Percentiles rank a stretch among this genome's conserved stretches.
Conservation (phyloP, 2,888 invertebrate species). For the Noctua janthina region DNA sequence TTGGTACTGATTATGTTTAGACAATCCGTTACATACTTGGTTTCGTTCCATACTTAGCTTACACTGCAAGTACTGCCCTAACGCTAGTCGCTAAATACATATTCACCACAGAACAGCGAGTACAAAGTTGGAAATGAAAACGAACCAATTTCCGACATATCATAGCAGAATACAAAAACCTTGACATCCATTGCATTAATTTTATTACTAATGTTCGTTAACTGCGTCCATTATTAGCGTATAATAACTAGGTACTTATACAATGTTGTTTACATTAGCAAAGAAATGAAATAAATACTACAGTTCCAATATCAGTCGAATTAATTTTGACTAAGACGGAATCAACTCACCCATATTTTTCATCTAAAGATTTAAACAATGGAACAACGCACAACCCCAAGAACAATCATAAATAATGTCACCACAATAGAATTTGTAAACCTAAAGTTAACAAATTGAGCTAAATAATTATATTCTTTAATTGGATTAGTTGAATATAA, state of each 20-base stretch:
- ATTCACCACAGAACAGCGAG: conserved; percentile 80
- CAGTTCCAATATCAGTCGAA: conserved; percentile 80
- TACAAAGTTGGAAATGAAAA: conserved; percentile 74
- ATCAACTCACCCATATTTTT: conserved; percentile 78
- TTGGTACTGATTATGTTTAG: conserved; percentile 69
- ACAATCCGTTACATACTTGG: conserved; percentile 65
- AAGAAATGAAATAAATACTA: conserved; percentile 70
- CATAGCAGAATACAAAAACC: conserved; percentile 56
- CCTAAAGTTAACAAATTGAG: conserved; percentile 86
- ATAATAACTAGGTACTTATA: conserved; percentile 62
- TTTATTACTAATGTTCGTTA: conserved; percentile 54
- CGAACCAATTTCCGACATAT: conserved; percentile 48
- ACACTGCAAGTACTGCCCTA: conserved; percentile 69
- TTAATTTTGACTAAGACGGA: conserved; percentile 85
- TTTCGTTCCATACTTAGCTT: conserved; percentile 64
- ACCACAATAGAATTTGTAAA: conserved; percentile 81
- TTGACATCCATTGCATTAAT: conserved; percentile 62
- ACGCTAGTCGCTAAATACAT: conserved; percentile 67
- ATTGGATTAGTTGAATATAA: conserved; percentile 69
- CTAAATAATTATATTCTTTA: conserved; percentile 75
- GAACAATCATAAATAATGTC: conserved; percentile 76
- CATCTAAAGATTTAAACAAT: conserved; percentile 75
- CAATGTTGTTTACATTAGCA: conserved; percentile 62
- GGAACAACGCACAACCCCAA: conserved; percentile 86
- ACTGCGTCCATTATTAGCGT: conserved; percentile 59